A percentile compares a stretch with the other conserved stretches of the same genome.
phyloP scores from a whole-genome alignment of 2,113 vertebrate species.

The Crotalus tigris region DNA sequence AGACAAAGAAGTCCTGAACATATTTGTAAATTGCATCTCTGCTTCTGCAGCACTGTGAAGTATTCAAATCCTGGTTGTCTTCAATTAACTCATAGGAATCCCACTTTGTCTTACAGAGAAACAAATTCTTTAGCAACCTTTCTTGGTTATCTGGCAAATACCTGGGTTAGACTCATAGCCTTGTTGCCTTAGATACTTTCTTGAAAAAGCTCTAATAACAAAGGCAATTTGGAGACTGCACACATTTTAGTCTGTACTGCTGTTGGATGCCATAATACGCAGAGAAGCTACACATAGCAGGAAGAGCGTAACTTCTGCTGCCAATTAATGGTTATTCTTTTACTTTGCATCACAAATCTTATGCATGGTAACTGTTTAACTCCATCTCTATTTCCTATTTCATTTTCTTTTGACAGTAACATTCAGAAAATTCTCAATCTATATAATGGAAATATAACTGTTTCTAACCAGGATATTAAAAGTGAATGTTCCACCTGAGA shows the following conservation, averaged over 20 bases:
- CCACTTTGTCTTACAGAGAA: background rate
- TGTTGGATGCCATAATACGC: background rate
- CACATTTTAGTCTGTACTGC: background rate
- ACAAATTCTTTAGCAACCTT: background rate
- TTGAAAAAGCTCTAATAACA: background rate
- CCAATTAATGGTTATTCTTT: background rate
- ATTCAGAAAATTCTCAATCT: background rate
- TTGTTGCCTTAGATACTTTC: background rate
- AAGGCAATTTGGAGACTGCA: background rate
- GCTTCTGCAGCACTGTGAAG: background rate
- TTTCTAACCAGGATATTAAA: background rate
- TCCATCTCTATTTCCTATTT: background rate
- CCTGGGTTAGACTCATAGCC: background rate
- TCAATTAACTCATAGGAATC: background rate
- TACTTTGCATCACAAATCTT: background rate
- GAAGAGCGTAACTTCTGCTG: background rate
- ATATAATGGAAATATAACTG: background rate
- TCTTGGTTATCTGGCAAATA: background rate
- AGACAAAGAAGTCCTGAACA: background rate
- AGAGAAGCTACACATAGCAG: background rate
- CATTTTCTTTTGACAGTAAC: background rate
- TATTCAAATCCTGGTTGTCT: background rate
- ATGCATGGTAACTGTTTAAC: background rate
- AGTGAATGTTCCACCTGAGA: background rate
- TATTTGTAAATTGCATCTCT: background rate